These are phyloP conservation scores for Halictus quadricinctus DNA, from an alignment of 2,888 invertebrate species.

Conservation along the genomic window DNA sequence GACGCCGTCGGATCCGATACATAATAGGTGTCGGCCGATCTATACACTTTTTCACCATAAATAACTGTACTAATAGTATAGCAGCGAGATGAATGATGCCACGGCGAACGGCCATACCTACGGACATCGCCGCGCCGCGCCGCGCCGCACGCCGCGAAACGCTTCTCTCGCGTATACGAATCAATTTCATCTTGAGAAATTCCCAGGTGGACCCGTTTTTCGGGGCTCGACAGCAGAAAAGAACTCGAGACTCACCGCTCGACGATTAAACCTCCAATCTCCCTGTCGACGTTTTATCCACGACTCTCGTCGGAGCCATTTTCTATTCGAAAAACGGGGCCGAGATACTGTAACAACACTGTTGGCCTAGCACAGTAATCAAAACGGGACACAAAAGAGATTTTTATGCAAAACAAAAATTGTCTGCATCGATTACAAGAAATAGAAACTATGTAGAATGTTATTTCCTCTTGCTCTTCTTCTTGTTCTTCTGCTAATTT, in stretches of 20 bases:
- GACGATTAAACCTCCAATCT: slow-evolving; percentile 69
- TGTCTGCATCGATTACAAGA: no score
- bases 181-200: slow-evolving; percentile 72
- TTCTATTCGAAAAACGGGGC: slow-evolving; percentile 14
- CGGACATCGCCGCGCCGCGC: slow-evolving; percentile 12
- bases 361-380: no score
- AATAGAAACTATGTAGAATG: no score
- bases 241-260: slow-evolving; percentile 71
- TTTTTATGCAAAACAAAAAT: no score
- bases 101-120: slow-evolving; percentile 31
- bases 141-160: slow-evolving; percentile 42
- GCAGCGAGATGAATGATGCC: slow-evolving; percentile 69
- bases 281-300: slow-evolving; percentile 7
- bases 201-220: slow-evolving; percentile 69
- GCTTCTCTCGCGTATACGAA: slow-evolving; percentile 63
- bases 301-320: slow-evolving; percentile 3
- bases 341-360: not conserved
- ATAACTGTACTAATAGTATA: slow-evolving; percentile 72
- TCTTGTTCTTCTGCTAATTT: no score
- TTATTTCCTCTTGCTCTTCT: no score
- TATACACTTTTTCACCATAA: slow-evolving; percentile 70
- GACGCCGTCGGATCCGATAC: slow-evolving; percentile 66
- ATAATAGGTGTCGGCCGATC: slow-evolving; percentile 68
- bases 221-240: not conserved
- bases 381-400: no score